Conservation (phyloP, 2,888 invertebrate genomes). For the Congeria kusceri region DNA sequence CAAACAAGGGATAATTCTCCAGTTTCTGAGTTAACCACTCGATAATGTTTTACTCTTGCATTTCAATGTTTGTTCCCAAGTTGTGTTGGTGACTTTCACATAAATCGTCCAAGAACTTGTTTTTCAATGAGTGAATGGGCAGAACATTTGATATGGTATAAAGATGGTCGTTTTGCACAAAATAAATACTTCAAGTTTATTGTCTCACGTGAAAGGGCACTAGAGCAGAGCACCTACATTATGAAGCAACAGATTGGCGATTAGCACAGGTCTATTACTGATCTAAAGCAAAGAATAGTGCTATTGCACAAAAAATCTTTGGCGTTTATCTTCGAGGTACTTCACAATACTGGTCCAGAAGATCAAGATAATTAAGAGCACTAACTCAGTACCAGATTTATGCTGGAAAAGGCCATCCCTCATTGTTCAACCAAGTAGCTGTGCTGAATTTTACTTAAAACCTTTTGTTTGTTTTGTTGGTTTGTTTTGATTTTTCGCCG, state of each 20-base stretch:
- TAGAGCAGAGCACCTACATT: slow-evolving; percentile 57
- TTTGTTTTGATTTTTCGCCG: too few species aligned
- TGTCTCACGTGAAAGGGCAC: slow-evolving; percentile 55
- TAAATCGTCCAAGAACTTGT: slow-evolving; percentile 50
- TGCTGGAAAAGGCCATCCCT: slow-evolving; percentile 35
- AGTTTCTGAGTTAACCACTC: slow-evolving; percentile 26
- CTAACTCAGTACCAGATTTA: slow-evolving; percentile 47
- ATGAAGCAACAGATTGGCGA: slow-evolving; percentile 65
- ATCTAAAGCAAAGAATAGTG: slow-evolving; percentile 49
- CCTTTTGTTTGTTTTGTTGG: too few species aligned
- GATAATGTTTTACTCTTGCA: slow-evolving; percentile 19
- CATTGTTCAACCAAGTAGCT: slow-evolving; percentile 43
- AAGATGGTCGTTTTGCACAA: slow-evolving; percentile 53
- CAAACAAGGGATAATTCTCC: not conserved
- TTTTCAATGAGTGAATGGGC: slow-evolving; percentile 58
- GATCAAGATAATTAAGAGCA: slow-evolving; percentile 37
- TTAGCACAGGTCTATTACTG: slow-evolving; percentile 49
- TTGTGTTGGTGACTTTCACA: slow-evolving; percentile 64
- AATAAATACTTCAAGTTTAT: slow-evolving; percentile 65
- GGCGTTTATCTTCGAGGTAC: slow-evolving; percentile 45
- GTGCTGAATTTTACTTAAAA: slow-evolving; percentile 40
- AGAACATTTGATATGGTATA: slow-evolving; percentile 58
- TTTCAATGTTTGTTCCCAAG: slow-evolving; percentile 32
- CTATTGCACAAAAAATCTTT: slow-evolving; percentile 51
- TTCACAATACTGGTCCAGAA: slow-evolving; percentile 46